Base-by-base conservation (phyloP, 2,113 vertebrate species). In the Leucoraja erinaceus region DNA sequence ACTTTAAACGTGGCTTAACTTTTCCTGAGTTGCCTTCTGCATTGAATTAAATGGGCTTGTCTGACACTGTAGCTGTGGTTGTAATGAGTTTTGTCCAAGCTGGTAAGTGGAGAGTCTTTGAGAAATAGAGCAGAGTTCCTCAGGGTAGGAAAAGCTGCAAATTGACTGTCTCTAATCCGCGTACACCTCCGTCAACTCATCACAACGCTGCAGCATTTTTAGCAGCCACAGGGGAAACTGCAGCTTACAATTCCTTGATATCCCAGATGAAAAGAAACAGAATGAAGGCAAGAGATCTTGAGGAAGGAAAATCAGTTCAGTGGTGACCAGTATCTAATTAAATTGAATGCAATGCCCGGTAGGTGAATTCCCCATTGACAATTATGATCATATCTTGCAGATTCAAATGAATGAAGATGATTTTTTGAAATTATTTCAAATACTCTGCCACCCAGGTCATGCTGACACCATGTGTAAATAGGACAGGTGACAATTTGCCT, bases 1-100 rank as follows among this genome's bases (percentile, higher is more conserved):
- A 20, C 28, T 90, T 66, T 90, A 90, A 61, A n/a, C 25, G 54
- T 47, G 56, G 59, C 61, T 61, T 86, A 12, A 63, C 59, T n/a
- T 88, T 63, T 31, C 56, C 86, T 14, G 63, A 66, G 63, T 66
- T 66, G n/a, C 14, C 16, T 63, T 12, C 47, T 14, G 0, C 63
- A 28, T 68, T 16, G 59, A 68, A 54, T 68, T 68, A 33, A 90
- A 20, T 28, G 68, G 81, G 25, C 63, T 31, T 90, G 86, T 90
- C 33, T 38, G 63, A 31, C 84, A 63, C 56, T n/a, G 38, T 12
- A 61, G 9, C 2, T 38, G 61, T 68, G n/a, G 7, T 38, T 68
- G 63, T 90, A 90, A 90, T 90, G 63, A 90, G 31, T 90, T 90
- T 68, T 90, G 61, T 66, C 61, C 86, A 90, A 20, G 16, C 86